Percentiles rank a stretch among this genome's conserved stretches.
These are phyloP conservation scores for Polydrusus cervinus DNA, from an alignment of 2,888 invertebrate species.

Conservation along the genomic window DNA sequence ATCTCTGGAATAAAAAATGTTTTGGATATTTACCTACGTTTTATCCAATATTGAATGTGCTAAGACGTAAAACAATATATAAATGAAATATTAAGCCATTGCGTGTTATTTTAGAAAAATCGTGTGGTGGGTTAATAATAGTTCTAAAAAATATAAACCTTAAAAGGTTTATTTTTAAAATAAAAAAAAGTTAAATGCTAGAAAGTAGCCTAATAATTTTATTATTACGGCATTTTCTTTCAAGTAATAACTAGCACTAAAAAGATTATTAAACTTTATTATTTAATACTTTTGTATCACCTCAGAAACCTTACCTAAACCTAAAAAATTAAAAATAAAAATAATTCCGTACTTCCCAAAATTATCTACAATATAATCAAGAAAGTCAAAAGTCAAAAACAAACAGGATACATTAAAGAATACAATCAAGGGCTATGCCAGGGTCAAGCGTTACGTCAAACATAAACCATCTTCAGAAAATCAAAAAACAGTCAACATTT, in stretches of 20 bases:
- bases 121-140: background rate
- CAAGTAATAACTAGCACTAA: too few species aligned
- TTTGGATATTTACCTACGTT: background rate
- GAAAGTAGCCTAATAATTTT: too few species aligned
- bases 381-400: slow-evolving; percentile 27
- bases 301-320: too few species aligned
- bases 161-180: background rate
- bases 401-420: slow-evolving; percentile 21
- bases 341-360: slow-evolving; percentile 18
- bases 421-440: slow-evolving; percentile 31
- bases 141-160: background rate
- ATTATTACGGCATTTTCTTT: too few species aligned
- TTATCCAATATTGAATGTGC: slow-evolving; percentile 3
- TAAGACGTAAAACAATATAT: background rate
- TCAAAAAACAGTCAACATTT: slow-evolving; percentile 57
- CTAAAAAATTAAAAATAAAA: too few species aligned
- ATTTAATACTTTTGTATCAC: too few species aligned
- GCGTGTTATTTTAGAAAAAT: slow-evolving; percentile 2
- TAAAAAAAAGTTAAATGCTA: too few species aligned
- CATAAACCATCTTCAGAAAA: slow-evolving; percentile 37
- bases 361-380: slow-evolving; percentile 17
- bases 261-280: too few species aligned
- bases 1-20: background rate
- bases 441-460: slow-evolving; percentile 44
- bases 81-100: slow-evolving; percentile 6